phyloP scores from a whole-genome alignment of 1,140 invertebrate species.

The Bombus fervidus region DNA sequence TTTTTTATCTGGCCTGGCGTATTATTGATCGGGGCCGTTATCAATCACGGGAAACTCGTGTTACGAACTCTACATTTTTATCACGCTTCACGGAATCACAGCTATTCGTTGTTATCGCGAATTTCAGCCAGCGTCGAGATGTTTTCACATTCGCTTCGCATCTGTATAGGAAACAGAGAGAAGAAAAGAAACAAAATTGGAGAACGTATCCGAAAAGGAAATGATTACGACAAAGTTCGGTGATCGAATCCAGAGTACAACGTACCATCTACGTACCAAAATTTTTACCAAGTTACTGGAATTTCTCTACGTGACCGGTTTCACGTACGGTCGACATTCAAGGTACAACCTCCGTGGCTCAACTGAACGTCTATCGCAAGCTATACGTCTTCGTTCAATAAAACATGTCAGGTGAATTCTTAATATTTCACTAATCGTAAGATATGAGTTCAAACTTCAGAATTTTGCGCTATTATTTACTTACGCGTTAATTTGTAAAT shows the following conservation, averaged over 20 bases:
- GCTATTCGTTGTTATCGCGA: not conserved
- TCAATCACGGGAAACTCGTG: slow-evolving; percentile 11
- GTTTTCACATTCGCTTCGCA: not conserved
- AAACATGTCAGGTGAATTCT: not conserved
- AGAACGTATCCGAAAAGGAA: not conserved
- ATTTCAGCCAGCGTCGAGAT: not conserved
- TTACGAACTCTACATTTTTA: not conserved
- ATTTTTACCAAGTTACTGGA: not conserved
- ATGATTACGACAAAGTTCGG: not conserved
- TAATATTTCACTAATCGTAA: not conserved
- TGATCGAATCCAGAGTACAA: slow-evolving; percentile 17
- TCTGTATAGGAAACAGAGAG: slow-evolving; percentile 3
- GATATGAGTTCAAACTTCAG: not conserved
- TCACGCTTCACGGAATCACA: not conserved
- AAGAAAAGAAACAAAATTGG: not conserved
- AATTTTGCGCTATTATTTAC: not conserved
- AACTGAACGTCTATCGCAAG: not conserved
- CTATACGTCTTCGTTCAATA: not conserved
- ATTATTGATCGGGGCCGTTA: slow-evolving; percentile 37
- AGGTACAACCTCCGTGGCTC: not conserved
- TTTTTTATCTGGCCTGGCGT: not conserved
- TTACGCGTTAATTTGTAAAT: not conserved
- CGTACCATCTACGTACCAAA: not conserved
- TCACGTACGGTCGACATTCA: not conserved
- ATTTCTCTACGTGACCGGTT: slow-evolving; percentile 6